Percentiles rank a stretch among this genome's conserved stretches.
Evolutionary conservation across 2,888 invertebrate species (phyloP).

Genomic region (Parelbella ahira): DNA sequence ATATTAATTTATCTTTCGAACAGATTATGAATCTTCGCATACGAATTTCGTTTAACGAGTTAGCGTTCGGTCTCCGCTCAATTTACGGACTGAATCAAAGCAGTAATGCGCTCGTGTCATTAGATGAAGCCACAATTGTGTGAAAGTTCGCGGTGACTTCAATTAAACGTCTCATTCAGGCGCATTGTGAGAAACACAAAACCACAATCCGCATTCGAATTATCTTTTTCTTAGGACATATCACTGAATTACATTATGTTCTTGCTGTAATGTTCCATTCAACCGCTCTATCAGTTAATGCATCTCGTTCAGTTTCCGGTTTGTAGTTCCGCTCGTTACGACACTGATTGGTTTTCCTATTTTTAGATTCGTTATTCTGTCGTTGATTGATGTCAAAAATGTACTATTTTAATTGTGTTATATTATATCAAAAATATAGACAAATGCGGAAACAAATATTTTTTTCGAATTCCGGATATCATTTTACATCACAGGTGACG

Average conservation of each 20-base stretch:
- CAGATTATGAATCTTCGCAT: too few relatives aligned
- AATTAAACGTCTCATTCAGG: conserved; percentile 17
- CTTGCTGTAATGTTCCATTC: conserved; percentile 10
- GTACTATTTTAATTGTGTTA: too few relatives aligned
- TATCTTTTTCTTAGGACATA: too few relatives aligned
- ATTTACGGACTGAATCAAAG: conserved; percentile 1
- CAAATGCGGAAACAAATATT: too few relatives aligned
- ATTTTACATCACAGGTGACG: too few relatives aligned
- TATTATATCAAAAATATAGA: too few relatives aligned
- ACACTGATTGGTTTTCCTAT: conserved; percentile 4
- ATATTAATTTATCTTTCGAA: too few relatives aligned
- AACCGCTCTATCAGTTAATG: conserved; percentile 15
- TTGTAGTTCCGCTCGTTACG: background rate
- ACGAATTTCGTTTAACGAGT: conserved; percentile 8
- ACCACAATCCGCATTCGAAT: conserved; percentile 19
- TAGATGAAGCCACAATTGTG: conserved; percentile 22
- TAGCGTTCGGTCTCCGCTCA: conserved; percentile 14
- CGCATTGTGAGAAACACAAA: conserved; percentile 22
- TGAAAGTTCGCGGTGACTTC: conserved; percentile 13
- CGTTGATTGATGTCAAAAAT: too few relatives aligned
- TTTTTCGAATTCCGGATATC: too few relatives aligned
- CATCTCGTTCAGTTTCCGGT: conserved; percentile 13
- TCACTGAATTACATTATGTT: conserved; percentile 16
- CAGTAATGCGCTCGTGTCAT: conserved; percentile 20
- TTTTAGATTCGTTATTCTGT: too few relatives aligned